These are phyloP conservation scores for Pseudomyrmex dendroicus DNA, from an alignment of 1,140 invertebrate species.

Conservation along the genomic window DNA sequence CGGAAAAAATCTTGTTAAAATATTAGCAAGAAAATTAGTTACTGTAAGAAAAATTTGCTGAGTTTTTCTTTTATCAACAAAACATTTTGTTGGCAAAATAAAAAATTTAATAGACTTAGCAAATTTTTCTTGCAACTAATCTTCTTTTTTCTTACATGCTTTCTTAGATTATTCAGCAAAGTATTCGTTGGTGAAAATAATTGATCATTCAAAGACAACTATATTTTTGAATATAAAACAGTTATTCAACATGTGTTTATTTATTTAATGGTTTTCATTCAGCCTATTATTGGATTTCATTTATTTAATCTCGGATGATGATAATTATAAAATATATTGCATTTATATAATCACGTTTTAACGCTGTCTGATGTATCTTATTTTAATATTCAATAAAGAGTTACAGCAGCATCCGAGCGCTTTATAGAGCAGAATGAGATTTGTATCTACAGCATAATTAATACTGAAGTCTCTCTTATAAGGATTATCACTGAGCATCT, in stretches of 20 bases:
- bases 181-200: too few relatives aligned
- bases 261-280: neutral
- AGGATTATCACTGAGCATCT: slow-evolving; percentile 43
- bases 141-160: too few relatives aligned
- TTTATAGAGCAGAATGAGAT: slow-evolving; percentile 1
- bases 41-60: too few relatives aligned
- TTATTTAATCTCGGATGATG: neutral
- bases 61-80: too few relatives aligned
- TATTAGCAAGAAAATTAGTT: too few relatives aligned
- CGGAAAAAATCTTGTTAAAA: too few relatives aligned
- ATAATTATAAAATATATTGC: neutral
- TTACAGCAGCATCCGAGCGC: neutral
- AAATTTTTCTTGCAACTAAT: too few relatives aligned
- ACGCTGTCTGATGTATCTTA: slow-evolving; percentile 6
- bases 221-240: neutral
- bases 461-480: slow-evolving; percentile 38
- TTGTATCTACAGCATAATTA: slow-evolving; percentile 40
- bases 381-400: slow-evolving; percentile 15
- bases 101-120: too few relatives aligned
- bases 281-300: neutral
- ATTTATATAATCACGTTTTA: slow-evolving; percentile 4
- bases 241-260: slow-evolving; percentile 2
- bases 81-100: too few relatives aligned
- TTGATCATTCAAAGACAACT: too few relatives aligned
- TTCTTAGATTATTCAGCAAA: too few relatives aligned